These are phyloP conservation scores for Malaclemys terrapin DNA, from an alignment of 2,113 vertebrate genomes.

Conservation along the genomic window DNA sequence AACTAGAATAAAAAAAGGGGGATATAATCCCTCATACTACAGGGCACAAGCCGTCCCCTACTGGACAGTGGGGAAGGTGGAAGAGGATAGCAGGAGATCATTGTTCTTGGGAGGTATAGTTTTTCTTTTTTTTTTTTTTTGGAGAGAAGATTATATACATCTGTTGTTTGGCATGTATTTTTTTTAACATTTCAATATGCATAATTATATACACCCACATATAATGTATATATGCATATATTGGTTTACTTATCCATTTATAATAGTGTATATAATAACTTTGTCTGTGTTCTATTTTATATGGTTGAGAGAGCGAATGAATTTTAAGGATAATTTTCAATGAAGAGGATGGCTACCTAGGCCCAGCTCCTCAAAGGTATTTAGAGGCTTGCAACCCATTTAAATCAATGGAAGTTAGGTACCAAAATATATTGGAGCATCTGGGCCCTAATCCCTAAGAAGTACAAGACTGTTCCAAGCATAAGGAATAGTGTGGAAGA, in stretches of 20 bases:
- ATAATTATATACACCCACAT: neutral
- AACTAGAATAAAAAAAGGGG: neutral
- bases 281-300: neutral
- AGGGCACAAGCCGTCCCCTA: neutral
- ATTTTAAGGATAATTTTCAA: neutral
- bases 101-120: neutral
- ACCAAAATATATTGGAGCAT: neutral
- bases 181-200: neutral
- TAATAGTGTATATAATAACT: neutral
- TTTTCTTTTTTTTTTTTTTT: neutral
- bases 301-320: neutral
- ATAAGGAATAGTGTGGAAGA: neutral
- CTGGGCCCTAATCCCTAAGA: neutral
- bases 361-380: neutral
- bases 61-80: neutral
- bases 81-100: neutral
- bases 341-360: neutral
- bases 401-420: neutral
- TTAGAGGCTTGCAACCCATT: neutral
- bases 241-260: neutral
- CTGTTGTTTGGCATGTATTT: neutral
- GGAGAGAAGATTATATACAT: neutral
- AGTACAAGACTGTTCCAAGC: neutral
- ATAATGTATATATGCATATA: neutral
- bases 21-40: neutral